These are phyloP conservation scores for Neolamprologus sp. DNA, from an alignment of 2,113 vertebrate species.

Conservation along the genomic window DNA sequence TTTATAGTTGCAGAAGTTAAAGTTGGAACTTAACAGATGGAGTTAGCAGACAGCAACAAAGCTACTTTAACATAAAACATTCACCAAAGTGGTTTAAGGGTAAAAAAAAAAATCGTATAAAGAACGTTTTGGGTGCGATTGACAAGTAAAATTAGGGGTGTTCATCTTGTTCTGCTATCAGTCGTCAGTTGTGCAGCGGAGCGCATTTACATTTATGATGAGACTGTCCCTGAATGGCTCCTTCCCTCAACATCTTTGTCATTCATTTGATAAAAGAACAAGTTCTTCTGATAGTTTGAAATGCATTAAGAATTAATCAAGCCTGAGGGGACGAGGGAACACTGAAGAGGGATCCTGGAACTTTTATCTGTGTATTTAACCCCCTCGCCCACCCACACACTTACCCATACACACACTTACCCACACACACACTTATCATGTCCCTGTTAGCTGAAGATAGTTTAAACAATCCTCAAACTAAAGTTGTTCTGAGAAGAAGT, in stretches of 20 bases:
- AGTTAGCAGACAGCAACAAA: background rate
- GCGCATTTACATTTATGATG: background rate
- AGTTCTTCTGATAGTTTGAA: background rate
- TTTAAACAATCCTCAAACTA: background rate
- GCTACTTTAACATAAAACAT: background rate
- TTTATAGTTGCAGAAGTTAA: background rate
- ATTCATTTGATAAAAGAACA: background rate
- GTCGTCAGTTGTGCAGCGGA: background rate
- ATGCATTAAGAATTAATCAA: constrained; percentile 19
- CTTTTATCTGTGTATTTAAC: background rate
- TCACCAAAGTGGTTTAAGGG: background rate
- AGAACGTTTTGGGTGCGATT: background rate
- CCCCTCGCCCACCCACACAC: background rate
- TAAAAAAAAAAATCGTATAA: background rate
- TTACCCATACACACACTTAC: background rate
- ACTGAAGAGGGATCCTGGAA: background rate
- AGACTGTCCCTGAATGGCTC: background rate
- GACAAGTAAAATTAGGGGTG: background rate
- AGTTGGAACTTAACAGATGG: background rate
- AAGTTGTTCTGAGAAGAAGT: background rate
- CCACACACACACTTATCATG: background rate
- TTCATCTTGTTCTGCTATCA: background rate
- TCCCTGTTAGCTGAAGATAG: background rate
- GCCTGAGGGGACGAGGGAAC: background rate
- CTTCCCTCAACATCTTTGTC: background rate